Conservation (phyloP, 2,888 invertebrate genomes). For the Isoperla grammatica region DNA sequence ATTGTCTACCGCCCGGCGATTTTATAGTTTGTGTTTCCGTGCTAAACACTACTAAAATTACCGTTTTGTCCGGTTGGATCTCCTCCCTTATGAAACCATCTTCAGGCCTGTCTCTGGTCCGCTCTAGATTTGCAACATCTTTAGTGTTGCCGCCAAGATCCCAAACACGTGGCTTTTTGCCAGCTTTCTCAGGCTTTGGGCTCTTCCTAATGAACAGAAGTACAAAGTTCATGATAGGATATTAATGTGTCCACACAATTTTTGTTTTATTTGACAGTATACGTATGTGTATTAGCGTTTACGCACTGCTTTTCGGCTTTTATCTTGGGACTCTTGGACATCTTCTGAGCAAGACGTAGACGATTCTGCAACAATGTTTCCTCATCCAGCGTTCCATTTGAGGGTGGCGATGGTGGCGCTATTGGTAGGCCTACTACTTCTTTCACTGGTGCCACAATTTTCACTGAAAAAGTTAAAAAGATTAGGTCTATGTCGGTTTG, state of each 20-base stretch:
- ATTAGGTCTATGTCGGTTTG: too few species aligned
- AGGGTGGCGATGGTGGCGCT: slow-evolving; percentile 37
- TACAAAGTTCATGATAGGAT: background rate
- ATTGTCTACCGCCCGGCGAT: too few species aligned
- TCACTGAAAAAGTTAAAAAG: slow-evolving; percentile 50
- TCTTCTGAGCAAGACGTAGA: slow-evolving; percentile 71
- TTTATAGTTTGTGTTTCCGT: too few species aligned
- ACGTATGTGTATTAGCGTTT: background rate
- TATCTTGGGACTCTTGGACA: slow-evolving; percentile 54
- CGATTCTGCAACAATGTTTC: slow-evolving; percentile 69
- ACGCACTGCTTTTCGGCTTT: slow-evolving; percentile 50
- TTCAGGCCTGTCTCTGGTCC: slow-evolving; percentile 67
- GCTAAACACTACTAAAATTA: slow-evolving; percentile 40
- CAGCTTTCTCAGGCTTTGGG: slow-evolving; percentile 61
- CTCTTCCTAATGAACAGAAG: slow-evolving; percentile 43
- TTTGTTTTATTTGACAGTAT: background rate
- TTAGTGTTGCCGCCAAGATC: slow-evolving; percentile 73
- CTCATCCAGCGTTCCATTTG: slow-evolving; percentile 48
- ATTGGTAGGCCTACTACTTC: slow-evolving; percentile 35
- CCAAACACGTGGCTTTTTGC: slow-evolving; percentile 89
- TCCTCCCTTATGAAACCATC: slow-evolving; percentile 53
- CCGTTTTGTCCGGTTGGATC: slow-evolving; percentile 59
- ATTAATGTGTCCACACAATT: background rate
- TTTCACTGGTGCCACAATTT: slow-evolving; percentile 37
- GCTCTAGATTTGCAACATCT: slow-evolving; percentile 73